Evolutionary conservation across 2,797 vertebrate species (phyloP), one percentile per base, ranked within the genome.

Genomic region (Bovichtus variegatus): DNA sequence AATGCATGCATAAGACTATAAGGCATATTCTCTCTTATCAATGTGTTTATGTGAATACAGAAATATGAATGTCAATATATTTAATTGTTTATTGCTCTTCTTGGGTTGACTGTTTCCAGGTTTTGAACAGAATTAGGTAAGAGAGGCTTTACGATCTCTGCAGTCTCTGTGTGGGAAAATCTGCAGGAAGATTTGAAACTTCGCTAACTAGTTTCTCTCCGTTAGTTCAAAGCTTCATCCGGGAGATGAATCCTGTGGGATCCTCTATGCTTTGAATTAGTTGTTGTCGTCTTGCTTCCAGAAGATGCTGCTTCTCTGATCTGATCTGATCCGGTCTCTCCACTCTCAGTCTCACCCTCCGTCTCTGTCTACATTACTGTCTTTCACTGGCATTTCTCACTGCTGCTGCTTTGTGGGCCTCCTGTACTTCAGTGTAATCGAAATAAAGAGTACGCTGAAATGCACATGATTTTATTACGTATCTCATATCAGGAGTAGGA

Each of bases 161-260:
- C 66, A 54, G 53, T 51, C 8, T 68, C 34, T 38, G 65, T 49
- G 69, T 75, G 67, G 51, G 60, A 62, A 78, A 53, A 64, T 71
- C 76, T 57, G 59, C 11, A n/a, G 47, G 27, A 75, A 71, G 71
- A 82, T 69, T 72, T 75, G 29, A 82, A 88, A 84, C 76, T 83
- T 84, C 53, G 19, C 73, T 53, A 89, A 85, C 82, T 78, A 80
- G 62, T 82, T 86, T 78, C 71, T 84, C 66, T 75, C 75, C 2
- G 12, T 77, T 59, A 86, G 59, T 84, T 90, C 78, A 84, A 87
- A 86, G 78, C 58, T 44, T 80, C 74, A 66, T 78, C 53, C 64
- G 79, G 78, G 82, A 87, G 54, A 78, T 58, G 57, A 73, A 82
- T 74, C 87, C 81, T 81, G 12, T 65, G 89, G 83, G 83, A 91